Conservation (phyloP, 2,888 invertebrate species). For the Pyrocoelia pectoralis region DNA sequence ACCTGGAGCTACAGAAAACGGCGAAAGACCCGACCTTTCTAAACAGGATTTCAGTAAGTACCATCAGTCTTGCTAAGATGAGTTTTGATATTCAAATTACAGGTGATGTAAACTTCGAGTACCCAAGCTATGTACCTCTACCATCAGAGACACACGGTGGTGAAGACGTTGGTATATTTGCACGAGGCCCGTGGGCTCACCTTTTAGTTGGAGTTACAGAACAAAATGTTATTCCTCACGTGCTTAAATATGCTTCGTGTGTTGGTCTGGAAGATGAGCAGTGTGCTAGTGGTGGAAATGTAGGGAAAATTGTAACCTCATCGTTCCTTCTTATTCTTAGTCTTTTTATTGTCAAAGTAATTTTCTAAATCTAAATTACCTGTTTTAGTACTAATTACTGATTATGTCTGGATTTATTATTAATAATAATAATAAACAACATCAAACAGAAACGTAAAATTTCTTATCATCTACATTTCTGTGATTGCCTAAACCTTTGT, state of each 20-base stretch:
- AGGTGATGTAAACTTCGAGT: constrained; percentile 61
- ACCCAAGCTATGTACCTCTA: constrained; percentile 68
- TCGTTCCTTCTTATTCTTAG: too few relatives aligned
- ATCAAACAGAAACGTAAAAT: too few relatives aligned
- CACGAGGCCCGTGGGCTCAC: constrained; percentile 80
- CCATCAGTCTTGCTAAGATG: too few relatives aligned
- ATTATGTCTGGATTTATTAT: too few relatives aligned
- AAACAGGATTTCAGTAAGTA: constrained; percentile 58
- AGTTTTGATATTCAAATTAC: constrained; percentile 79
- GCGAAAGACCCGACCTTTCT: constrained; percentile 64
- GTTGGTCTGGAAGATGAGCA: constrained; percentile 60
- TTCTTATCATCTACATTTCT: too few relatives aligned
- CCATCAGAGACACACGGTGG: constrained; percentile 74
- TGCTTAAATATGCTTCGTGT: constrained; percentile 76
- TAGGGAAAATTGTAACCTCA: too few relatives aligned
- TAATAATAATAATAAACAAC: too few relatives aligned
- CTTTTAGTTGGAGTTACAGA: constrained; percentile 80
- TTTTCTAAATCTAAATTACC: too few relatives aligned
- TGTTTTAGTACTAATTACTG: too few relatives aligned
- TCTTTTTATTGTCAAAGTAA: too few relatives aligned
- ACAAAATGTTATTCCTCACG: constrained; percentile 79
- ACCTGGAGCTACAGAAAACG: constrained; percentile 63
- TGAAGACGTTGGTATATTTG: constrained; percentile 82
- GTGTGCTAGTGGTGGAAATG: neutral
- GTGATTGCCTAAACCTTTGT: too few relatives aligned